phyloP scores from a whole-genome alignment of 2,797 vertebrate species.

The Siniperca undulata region DNA sequence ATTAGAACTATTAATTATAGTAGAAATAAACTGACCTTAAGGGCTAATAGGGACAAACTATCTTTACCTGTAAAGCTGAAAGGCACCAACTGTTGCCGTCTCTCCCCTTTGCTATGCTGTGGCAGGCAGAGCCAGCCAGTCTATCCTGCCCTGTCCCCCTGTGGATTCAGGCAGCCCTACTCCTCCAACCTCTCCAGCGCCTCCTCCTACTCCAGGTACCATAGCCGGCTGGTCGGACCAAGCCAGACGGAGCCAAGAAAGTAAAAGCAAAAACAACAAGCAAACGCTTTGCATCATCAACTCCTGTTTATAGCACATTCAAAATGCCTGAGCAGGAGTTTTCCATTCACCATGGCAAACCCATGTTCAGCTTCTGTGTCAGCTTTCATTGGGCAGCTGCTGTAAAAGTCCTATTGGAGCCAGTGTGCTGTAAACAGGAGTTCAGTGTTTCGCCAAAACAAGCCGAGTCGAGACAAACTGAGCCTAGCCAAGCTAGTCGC shows the following conservation, averaged over 20 bases:
- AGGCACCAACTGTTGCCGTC: conserved; percentile 61
- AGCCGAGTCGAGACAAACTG: conserved; percentile 27
- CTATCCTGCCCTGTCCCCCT: conserved; percentile 94
- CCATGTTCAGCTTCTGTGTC: conserved; percentile 13
- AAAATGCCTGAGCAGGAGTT: conserved; percentile 39
- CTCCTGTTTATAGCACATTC: conserved; percentile 70
- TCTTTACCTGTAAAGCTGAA: conserved; percentile 50
- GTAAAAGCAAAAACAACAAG: background rate
- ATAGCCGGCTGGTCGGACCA: conserved; percentile 81
- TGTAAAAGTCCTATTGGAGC: conserved; percentile 33
- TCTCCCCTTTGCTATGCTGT: conserved; percentile 79
- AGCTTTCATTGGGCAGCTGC: conserved; percentile 29
- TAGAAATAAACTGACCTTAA: background rate
- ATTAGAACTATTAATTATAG: too few relatives aligned
- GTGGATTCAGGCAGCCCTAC: conserved; percentile 98
- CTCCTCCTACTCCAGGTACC: conserved; percentile 97
- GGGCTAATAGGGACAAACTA: background rate
- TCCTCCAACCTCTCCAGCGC: conserved; percentile 91
- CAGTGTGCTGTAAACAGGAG: conserved; percentile 71
- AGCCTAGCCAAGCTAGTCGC: conserved; percentile 48
- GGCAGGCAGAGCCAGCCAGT: conserved; percentile 98
- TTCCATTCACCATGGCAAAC: conserved; percentile 33
- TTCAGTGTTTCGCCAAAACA: conserved; percentile 34
- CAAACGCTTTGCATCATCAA: conserved; percentile 48
- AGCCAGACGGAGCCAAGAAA: conserved; percentile 22